A percentile compares a stretch with the other conserved stretches of the same genome.
These are phyloP conservation scores for Aix galericulata DNA, from an alignment of 2,113 vertebrate genomes.

Conservation along the genomic window DNA sequence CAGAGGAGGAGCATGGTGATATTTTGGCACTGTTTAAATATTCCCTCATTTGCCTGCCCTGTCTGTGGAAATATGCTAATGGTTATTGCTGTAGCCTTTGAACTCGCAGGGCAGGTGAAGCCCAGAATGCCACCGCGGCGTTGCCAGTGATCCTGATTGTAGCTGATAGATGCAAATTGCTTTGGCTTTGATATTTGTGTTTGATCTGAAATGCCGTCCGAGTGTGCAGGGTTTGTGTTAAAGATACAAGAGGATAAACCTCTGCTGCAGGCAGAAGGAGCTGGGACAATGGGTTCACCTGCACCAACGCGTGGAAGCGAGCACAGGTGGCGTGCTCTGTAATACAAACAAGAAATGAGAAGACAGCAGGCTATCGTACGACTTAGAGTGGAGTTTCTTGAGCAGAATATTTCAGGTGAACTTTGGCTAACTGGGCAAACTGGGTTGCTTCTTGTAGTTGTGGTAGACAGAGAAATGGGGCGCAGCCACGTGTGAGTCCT, in stretches of 20 bases:
- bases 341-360: rapidly evolving
- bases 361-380: rapidly evolving
- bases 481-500: not conserved
- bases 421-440: not conserved
- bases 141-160: not conserved
- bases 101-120: not conserved
- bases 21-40: slow-evolving; percentile 71
- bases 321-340: not conserved
- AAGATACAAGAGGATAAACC: not conserved
- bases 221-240: not conserved
- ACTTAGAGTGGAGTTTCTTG: not conserved
- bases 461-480: not conserved
- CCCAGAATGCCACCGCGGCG: not conserved
- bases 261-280: not conserved
- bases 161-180: slow-evolving; percentile 39
- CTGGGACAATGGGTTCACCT: rapidly evolving
- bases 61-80: slow-evolving; percentile 38
- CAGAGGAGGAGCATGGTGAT: slow-evolving; percentile 1
- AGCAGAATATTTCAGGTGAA: not conserved
- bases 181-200: slow-evolving; percentile 29
- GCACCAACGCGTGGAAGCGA: not conserved
- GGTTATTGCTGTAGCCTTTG: slow-evolving; percentile 28
- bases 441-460: not conserved
- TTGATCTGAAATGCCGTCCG: not conserved
- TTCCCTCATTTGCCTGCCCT: not conserved